These are phyloP conservation scores for Melanerpes formicivorus DNA, from an alignment of 2,113 vertebrate species.

Conservation along the genomic window DNA sequence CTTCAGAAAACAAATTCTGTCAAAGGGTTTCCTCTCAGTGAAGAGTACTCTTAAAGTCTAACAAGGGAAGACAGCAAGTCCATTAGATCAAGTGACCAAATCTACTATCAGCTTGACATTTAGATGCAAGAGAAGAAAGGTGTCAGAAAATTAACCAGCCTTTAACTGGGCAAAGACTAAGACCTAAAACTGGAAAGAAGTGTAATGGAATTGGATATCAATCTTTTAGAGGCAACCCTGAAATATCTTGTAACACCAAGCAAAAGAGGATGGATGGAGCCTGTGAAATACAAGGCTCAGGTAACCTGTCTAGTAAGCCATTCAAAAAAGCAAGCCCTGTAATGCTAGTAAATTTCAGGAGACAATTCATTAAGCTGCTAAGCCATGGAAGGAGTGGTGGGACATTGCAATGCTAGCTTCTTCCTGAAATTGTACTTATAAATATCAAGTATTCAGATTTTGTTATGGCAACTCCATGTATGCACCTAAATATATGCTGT, in stretches of 20 bases:
- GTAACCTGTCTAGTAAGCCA: neutral
- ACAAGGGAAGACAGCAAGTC: constrained; percentile 38
- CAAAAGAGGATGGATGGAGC: neutral
- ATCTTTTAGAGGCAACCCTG: neutral
- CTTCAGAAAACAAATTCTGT: constrained; percentile 54
- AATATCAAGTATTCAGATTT: neutral
- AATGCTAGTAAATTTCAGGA: neutral
- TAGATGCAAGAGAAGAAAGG: neutral
- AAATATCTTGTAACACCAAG: neutral
- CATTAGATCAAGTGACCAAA: constrained; percentile 38
- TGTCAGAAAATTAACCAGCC: constrained; percentile 34
- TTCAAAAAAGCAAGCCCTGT: neutral
- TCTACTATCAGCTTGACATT: neutral
- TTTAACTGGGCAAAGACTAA: neutral
- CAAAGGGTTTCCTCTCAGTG: neutral
- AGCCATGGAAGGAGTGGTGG: rapidly evolving
- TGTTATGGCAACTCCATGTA: rapidly evolving
- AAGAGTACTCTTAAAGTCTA: constrained; percentile 41
- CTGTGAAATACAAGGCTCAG: neutral
- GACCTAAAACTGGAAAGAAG: neutral
- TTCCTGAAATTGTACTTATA: neutral
- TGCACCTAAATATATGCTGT: rapidly evolving
- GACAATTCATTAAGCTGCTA: neutral
- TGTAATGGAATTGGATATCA: constrained; percentile 10
- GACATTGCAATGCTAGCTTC: neutral